A percentile compares a stretch with the other conserved stretches of the same genome.
Conservation (phyloP, 2,797 vertebrate genomes). For the Natrix natrix region DNA sequence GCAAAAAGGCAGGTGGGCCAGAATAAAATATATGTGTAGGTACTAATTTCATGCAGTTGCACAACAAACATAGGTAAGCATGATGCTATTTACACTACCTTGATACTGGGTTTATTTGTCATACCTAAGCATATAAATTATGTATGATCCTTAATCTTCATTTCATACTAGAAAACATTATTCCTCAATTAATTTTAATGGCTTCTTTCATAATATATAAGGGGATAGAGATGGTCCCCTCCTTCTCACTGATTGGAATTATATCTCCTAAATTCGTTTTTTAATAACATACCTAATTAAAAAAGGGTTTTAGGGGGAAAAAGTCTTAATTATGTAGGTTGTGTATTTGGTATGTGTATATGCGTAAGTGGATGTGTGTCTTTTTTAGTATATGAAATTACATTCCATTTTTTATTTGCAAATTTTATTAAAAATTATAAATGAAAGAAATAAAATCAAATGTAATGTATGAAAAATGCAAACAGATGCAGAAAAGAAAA, state of each 20-base stretch:
- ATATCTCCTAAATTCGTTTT: not conserved
- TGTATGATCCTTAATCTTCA: not conserved
- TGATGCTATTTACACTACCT: not conserved
- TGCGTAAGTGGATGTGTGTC: no score
- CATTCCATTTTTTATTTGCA: not conserved
- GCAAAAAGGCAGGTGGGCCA: not conserved
- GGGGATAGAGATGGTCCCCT: not conserved
- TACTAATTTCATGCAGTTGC: not conserved
- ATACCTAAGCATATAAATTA: not conserved
- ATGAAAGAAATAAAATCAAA: not conserved
- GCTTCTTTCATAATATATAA: not conserved
- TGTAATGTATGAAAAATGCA: not conserved
- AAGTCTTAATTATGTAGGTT: not conserved
- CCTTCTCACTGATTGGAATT: not conserved
- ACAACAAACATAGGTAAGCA: not conserved
- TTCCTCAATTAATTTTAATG: not conserved
- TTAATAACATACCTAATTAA: not conserved
- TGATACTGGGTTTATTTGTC: not conserved
- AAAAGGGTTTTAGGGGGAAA: not conserved
- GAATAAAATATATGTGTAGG: not conserved
- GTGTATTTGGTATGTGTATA: not conserved
- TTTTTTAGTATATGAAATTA: not conserved
- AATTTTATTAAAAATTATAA: not conserved
- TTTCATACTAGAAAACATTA: not conserved
- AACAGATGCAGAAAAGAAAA: not conserved